Percentiles rank a stretch among this genome's conserved stretches.
Evolutionary conservation across 2,113 vertebrate genomes (phyloP).

Genomic region (Oxyura jamaicensis): DNA sequence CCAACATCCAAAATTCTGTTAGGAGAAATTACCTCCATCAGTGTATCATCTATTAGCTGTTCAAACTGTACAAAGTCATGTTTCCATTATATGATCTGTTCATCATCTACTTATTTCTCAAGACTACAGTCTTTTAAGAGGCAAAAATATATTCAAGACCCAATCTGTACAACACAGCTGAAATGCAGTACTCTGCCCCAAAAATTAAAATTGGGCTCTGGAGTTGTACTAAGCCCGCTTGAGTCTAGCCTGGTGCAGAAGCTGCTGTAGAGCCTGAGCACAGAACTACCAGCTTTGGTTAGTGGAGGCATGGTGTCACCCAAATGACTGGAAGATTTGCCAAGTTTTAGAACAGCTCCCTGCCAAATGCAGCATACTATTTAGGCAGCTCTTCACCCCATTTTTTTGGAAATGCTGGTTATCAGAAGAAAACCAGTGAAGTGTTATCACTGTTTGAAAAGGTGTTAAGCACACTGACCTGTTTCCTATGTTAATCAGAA

Average conservation of each 20-base stretch:
- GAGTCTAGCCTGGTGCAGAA: background rate
- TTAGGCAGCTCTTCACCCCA: background rate
- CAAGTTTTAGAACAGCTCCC: background rate
- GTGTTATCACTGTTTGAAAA: too few species aligned
- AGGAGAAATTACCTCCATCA: background rate
- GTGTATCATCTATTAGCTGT: background rate
- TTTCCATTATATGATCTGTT: background rate
- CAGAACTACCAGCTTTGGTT: accelerated
- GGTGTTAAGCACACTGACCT: background rate
- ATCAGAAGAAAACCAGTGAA: background rate
- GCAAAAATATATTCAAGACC: background rate
- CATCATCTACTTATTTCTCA: background rate
- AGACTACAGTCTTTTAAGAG: background rate
- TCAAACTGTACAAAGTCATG: background rate
- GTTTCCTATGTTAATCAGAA: background rate
- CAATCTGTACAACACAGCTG: background rate
- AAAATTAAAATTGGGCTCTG: background rate
- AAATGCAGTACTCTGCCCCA: background rate
- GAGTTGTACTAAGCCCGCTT: background rate
- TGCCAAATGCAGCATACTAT: background rate
- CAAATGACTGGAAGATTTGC: background rate
- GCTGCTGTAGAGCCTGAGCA: background rate
- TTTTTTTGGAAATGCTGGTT: background rate
- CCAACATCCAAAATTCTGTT: background rate
- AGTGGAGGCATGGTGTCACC: background rate